Conservation (phyloP, 2,888 invertebrate genomes). For the Synergus umbraculus region DNA sequence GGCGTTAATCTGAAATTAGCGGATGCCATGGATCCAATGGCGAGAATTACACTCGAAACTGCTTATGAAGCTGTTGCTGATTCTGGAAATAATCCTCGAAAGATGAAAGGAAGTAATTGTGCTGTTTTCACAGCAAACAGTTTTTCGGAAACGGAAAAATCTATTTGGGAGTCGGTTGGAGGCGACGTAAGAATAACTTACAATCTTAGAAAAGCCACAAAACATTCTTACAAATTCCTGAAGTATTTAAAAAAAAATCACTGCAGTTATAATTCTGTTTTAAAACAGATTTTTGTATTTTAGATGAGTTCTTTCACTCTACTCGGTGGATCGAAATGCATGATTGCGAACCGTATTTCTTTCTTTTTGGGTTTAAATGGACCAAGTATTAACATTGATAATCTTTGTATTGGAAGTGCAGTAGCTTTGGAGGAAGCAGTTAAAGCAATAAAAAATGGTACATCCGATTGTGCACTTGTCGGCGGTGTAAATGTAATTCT, state of each 20-base stretch:
- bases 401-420: constrained; percentile 41
- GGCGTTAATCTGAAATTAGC: constrained; percentile 51
- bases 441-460: constrained; percentile 50
- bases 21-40: constrained; percentile 53
- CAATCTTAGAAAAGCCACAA: not conserved
- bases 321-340: constrained; percentile 51
- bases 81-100: constrained; percentile 54
- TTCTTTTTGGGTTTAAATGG: constrained; percentile 55
- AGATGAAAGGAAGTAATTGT: constrained; percentile 49
- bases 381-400: constrained; percentile 55
- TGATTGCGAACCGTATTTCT: constrained; percentile 57
- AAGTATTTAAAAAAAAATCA: not conserved
- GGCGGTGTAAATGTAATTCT: constrained; percentile 46
- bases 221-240: not conserved
- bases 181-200: not conserved
- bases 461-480: constrained; percentile 51
- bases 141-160: constrained; percentile 55
- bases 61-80: constrained; percentile 55
- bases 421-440: constrained; percentile 51
- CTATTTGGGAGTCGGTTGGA: not conserved
- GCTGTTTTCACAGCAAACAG: constrained; percentile 49
- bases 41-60: constrained; percentile 49
- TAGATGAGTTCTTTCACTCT: constrained; percentile 52
- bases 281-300: not conserved
- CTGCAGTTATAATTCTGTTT: too few relatives aligned